A percentile compares a stretch with the other conserved stretches of the same genome.
Evolutionary conservation across 2,113 vertebrate genomes (phyloP).

Genomic region (Salminus brasiliensis): DNA sequence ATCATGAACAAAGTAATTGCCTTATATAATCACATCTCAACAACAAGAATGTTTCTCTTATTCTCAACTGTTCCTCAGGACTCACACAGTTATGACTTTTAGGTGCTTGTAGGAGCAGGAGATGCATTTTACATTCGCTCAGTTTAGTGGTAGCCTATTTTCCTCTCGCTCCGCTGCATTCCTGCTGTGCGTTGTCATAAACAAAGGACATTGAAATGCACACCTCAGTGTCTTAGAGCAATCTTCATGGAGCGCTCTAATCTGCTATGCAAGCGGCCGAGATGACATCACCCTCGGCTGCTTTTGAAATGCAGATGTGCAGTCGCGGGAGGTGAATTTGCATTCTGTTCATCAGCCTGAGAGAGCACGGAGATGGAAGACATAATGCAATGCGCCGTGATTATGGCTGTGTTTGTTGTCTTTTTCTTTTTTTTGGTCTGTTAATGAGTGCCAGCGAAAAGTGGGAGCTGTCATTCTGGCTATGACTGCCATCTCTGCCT

Average conservation of each 20-base stretch:
- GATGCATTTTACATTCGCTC: background rate
- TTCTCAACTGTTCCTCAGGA: too few species aligned
- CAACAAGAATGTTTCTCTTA: background rate
- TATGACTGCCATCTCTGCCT: background rate
- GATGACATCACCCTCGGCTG: constrained; percentile 16
- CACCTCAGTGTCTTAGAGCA: constrained; percentile 12
- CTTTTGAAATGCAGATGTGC: constrained; percentile 52
- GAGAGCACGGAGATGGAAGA: constrained; percentile 2
- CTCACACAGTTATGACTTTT: too few species aligned
- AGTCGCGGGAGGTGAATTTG: constrained; percentile 20
- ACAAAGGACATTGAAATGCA: constrained; percentile 4
- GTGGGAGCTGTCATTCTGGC: background rate
- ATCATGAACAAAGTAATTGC: background rate
- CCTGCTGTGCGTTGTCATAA: background rate
- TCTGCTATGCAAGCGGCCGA: background rate
- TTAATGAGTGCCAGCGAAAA: constrained; percentile 5
- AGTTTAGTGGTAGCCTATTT: background rate
- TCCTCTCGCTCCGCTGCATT: background rate
- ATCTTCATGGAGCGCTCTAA: constrained; percentile 9
- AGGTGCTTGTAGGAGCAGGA: background rate
- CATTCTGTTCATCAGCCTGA: constrained; percentile 37
- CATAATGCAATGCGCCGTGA: constrained; percentile 13
- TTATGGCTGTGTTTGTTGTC: constrained; percentile 11
- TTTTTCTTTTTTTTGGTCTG: background rate
- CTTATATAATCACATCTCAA: background rate